Evolutionary conservation across 2,888 invertebrate genomes (phyloP).

Genomic region (Drosophila aldrichi): DNA sequence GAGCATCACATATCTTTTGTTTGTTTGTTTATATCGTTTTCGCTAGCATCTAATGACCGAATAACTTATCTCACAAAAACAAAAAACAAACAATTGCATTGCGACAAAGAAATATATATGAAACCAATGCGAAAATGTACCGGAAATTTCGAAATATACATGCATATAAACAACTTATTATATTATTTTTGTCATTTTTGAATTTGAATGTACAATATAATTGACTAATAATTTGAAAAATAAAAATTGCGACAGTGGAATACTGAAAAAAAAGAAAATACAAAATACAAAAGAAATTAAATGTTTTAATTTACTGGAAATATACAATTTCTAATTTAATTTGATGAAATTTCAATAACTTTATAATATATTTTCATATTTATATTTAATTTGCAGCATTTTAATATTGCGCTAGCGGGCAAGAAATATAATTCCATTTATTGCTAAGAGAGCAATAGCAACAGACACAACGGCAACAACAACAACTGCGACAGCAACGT

Average conservation of each 20-base stretch:
- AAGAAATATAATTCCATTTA: constrained; percentile 66
- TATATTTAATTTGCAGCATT: constrained; percentile 59
- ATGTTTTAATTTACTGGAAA: not conserved
- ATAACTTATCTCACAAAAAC: constrained; percentile 46
- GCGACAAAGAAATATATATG: constrained; percentile 11
- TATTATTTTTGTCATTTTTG: not conserved
- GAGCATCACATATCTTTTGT: constrained; percentile 22
- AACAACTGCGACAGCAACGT: constrained; percentile 37
- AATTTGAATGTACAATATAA: not conserved
- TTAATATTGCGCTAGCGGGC: constrained; percentile 58
- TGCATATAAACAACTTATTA: not conserved
- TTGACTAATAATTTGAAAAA: not conserved
- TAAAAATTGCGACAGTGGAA: not conserved
- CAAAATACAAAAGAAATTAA: not conserved
- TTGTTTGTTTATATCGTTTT: constrained; percentile 57
- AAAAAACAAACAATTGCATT: constrained; percentile 27
- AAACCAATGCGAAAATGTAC: constrained; percentile 7
- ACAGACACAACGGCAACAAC: constrained; percentile 19
- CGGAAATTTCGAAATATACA: constrained; percentile 21
- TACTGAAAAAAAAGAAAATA: not conserved
- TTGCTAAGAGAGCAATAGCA: constrained; percentile 39
- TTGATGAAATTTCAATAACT: not conserved
- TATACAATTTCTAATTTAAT: not conserved
- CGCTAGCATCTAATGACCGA: constrained; percentile 15
- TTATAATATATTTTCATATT: not conserved